Percentiles rank a stretch among this genome's conserved stretches.
Conservation (phyloP, 2,888 invertebrate species). For the Branchellion lobata region DNA sequence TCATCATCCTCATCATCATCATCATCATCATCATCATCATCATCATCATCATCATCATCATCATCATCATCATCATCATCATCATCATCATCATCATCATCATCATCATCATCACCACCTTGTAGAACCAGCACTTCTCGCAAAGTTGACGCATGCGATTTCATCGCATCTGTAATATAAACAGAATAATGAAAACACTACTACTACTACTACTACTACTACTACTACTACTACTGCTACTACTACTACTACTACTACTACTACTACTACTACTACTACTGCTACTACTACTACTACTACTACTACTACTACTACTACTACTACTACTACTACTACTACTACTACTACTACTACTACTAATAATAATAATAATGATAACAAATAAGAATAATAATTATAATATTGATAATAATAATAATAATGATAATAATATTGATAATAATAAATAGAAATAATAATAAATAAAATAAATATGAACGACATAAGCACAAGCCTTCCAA, state of each 20-base stretch:
- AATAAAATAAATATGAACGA: too few relatives aligned
- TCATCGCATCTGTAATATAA: constrained; percentile 90
- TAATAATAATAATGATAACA: constrained; percentile 12
- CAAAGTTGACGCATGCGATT: constrained; percentile 88
- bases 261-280: constrained; percentile 45
- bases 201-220: constrained; percentile 44
- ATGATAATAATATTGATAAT: too few relatives aligned
- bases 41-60: neutral
- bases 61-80: neutral
- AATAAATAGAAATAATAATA: too few relatives aligned
- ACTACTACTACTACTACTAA: constrained; percentile 33
- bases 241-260: constrained; percentile 45
- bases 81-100: neutral
- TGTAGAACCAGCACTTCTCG: constrained; percentile 81
- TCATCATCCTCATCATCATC: too few relatives aligned
- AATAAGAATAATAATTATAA: too few relatives aligned
- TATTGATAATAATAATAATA: too few relatives aligned
- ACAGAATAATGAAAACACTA: too few relatives aligned
- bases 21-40: constrained; percentile 7
- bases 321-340: constrained; percentile 40
- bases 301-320: constrained; percentile 42
- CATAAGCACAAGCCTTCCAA: too few relatives aligned
- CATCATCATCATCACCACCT: constrained; percentile 21
- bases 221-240: constrained; percentile 46
- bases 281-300: constrained; percentile 45